These are phyloP conservation scores for Aselliscus stoliczkanus DNA, from an alignment of 2,797 vertebrate species.

Conservation along the genomic window DNA sequence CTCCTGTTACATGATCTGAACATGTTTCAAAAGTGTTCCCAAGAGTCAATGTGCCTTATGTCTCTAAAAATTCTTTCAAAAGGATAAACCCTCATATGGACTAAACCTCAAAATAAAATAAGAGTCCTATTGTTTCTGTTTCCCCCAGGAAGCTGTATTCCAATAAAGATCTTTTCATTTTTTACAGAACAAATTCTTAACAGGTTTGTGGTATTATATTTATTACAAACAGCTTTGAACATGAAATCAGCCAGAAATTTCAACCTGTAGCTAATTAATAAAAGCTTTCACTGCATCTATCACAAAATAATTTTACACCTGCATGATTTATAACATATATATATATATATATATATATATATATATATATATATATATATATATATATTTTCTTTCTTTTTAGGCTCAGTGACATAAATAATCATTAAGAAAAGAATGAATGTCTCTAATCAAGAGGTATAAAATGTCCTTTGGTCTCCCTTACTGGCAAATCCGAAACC, in stretches of 20 bases:
- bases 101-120: constrained; percentile 36
- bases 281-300: background rate
- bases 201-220: background rate
- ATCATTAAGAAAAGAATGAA: constrained; percentile 37
- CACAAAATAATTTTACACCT: background rate
- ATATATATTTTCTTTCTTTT: background rate
- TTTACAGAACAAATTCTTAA: constrained; percentile 1
- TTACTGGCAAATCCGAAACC: background rate
- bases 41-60: background rate
- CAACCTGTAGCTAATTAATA: background rate
- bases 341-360: too few relatives aligned
- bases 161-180: background rate
- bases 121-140: background rate
- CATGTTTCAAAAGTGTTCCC: background rate
- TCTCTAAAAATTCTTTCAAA: background rate
- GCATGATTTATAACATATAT: constrained; percentile 22
- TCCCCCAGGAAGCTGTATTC: background rate
- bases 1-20: background rate
- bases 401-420: background rate
- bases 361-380: too few relatives aligned
- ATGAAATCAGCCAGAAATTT: background rate
- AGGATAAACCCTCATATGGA: constrained; percentile 14
- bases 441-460: background rate
- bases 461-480: background rate
- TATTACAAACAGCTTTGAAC: background rate